Base-by-base conservation (phyloP, 2,797 vertebrate species). In the Somateria mollissima region DNA sequence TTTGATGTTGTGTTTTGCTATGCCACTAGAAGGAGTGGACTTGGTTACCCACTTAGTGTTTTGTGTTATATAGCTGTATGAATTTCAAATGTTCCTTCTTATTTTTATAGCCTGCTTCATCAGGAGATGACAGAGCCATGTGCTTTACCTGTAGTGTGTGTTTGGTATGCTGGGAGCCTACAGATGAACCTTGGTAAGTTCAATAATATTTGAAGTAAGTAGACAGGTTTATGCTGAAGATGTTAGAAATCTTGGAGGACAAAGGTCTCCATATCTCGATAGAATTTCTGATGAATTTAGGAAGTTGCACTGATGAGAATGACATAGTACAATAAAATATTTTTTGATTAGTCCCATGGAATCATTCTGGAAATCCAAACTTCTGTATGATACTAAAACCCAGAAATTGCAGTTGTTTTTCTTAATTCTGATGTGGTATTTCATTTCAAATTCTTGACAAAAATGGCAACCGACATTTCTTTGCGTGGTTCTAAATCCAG, bases 121-220 rank as follows among this genome's bases (percentile, higher is more conserved):
- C 99, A 92, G 99, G 99, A 92, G 99, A 99, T 94, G 99, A 99
- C 96, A 98, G 99, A 98, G 99, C 99, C 94, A 99, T 99, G 99
- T 99, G 99, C 95, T 99, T 99, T 97, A 99, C 99, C 70, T 99
- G 99, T 97, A 99, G 99, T 39, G 99, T 99, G 30, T 99, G 99
- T 97, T 98, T 99, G 60, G 99, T 99, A 53, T 99, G 99, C 97
- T 99, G 99, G 99, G 99, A 99, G 95, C 99, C 99, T 88, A 99
- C 99, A 78, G 99, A 99, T 97, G 99, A 99, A 95, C 99, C 99
- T 58, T 99, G 99, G 99, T 99, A 97, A 98, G 98, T 97, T 84
- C 66, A 84, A 27, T 49, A 34, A 37, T 90, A 20, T 60, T 76
- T 80, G 16, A 36, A 57, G 17, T 64, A 36, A 57, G 15, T 64